Evolutionary conservation across 2,113 vertebrate genomes (phyloP).

Genomic region (Peromyscus maniculatus): DNA sequence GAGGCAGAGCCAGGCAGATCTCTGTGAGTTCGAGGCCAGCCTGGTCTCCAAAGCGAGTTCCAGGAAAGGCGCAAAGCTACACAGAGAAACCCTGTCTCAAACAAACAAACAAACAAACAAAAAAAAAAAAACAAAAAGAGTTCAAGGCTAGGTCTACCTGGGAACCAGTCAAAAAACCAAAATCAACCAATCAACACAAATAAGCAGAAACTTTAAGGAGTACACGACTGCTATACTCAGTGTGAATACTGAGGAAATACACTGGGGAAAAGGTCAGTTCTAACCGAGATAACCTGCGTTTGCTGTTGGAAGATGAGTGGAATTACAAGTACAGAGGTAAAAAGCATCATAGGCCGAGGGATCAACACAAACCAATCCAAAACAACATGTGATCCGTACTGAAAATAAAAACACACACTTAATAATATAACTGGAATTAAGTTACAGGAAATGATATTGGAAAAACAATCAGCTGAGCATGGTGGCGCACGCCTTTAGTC

Average conservation of each 20-base stretch:
- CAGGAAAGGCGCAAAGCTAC: no score
- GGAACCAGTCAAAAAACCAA: background rate
- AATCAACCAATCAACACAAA: background rate
- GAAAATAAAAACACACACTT: background rate
- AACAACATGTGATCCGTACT: background rate
- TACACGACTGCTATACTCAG: background rate
- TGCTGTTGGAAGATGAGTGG: background rate
- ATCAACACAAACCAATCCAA: background rate
- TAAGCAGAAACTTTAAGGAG: background rate
- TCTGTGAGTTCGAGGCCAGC: no score
- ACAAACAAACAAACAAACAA: no score
- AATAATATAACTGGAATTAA: background rate
- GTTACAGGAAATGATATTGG: background rate
- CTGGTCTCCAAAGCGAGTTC: no score
- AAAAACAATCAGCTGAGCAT: background rate
- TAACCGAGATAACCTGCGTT: background rate
- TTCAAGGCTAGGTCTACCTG: background rate
- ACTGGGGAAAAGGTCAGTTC: background rate
- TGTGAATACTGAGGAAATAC: background rate
- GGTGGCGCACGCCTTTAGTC: background rate
- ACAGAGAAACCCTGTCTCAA: no score
- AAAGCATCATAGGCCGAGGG: background rate
- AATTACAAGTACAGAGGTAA: constrained; percentile 27
- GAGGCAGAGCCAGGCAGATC: no score
- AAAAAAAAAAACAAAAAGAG: background rate